Evolutionary conservation across 2,888 invertebrate species (phyloP), one percentile per base, ranked within the genome.

Genomic region (Aspidiotus destructor): DNA sequence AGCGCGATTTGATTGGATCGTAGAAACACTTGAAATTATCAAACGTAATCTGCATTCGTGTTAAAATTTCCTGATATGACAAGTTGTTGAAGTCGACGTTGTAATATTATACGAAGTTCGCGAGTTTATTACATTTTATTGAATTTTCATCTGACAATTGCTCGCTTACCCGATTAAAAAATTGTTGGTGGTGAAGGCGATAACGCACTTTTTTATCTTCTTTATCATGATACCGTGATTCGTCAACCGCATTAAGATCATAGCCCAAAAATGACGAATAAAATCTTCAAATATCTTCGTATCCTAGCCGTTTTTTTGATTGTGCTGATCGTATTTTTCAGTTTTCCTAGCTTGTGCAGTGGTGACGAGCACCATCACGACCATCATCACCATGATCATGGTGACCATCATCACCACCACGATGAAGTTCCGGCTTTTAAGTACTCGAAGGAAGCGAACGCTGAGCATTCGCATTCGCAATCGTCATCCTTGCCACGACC

Each of bases 371-470:
- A 82, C 76, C 78, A 79, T 28, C 79, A 81, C 72, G 80, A 83
- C 42, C 65, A 65, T 48, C 41, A 54, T 28, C 62, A 69, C 52
- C 80, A 80, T 72, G 76, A 73, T 17, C 76, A 78, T 71, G 74
- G 75, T 63, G 78, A 79, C 61, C 74, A 76, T 44, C 80, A 76
- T 62, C 81, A 82, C 76, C 78, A 79, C 40, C 78, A 81, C 72
- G 80, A 83, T 72, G 85, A 86, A 74, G 78, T 84, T 63, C 85
- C 92, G 17, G 83, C 88, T 65, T 92, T 85, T 76, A 94, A 92
- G 79, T 95, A 94, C 78, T 88, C 92, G 42, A 81, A 81, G 75
- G 80, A 84, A 75, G 93, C 88, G 0, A 86, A 86, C 74, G 79
- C 77, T 69, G 73, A 73, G 40, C 71, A 74, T 41, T 68, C 73